Evolutionary conservation across 2,888 invertebrate genomes (phyloP).

Genomic region (Silvanus unidentatus): DNA sequence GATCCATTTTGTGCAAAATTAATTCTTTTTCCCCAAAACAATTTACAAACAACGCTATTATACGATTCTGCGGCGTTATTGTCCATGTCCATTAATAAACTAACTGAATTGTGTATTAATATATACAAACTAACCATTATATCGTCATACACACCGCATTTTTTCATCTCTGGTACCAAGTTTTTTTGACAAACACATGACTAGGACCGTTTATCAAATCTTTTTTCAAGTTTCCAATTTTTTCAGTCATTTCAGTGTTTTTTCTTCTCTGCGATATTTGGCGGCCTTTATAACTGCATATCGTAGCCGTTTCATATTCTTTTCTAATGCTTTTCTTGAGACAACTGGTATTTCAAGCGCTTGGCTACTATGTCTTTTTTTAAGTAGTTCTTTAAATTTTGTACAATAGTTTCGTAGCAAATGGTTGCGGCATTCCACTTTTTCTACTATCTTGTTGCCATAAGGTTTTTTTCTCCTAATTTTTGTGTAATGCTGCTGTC

Average conservation of each 20-base stretch:
- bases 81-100: slow-evolving; percentile 15
- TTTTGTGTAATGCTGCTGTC: slow-evolving; percentile 33
- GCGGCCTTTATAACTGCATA: neutral
- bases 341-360: neutral
- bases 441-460: slow-evolving; percentile 21
- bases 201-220: slow-evolving; percentile 3
- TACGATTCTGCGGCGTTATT: slow-evolving; percentile 30
- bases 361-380: neutral
- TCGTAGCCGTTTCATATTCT: neutral
- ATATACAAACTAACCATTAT: neutral
- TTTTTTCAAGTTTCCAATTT: neutral
- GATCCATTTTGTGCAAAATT: slow-evolving; percentile 25
- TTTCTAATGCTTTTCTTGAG: neutral
- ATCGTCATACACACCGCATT: neutral
- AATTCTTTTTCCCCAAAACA: slow-evolving; percentile 32
- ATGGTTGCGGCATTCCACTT: slow-evolving; percentile 32
- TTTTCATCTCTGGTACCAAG: neutral
- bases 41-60: slow-evolving; percentile 29
- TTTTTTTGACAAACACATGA: slow-evolving; percentile 6
- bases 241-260: neutral
- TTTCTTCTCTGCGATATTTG: neutral
- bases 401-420: slow-evolving; percentile 13
- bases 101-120: neutral
- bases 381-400: slow-evolving; percentile 10
- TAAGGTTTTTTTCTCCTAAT: slow-evolving; percentile 27